Conservation (phyloP, 1,140 invertebrate species). For the Zeugodacus cucurbitae region DNA sequence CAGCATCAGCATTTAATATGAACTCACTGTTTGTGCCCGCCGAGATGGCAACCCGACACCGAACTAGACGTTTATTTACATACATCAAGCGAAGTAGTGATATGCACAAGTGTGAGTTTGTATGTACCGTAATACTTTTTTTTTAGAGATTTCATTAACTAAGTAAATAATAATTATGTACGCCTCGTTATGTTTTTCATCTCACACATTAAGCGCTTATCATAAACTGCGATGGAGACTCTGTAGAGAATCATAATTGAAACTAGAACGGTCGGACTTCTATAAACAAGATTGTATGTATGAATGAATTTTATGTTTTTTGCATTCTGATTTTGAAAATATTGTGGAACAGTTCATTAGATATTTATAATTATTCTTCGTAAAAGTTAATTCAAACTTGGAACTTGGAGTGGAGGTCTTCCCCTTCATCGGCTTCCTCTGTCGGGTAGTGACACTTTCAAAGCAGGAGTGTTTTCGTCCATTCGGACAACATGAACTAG, state of each 20-base stretch:
- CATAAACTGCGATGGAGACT: not conserved
- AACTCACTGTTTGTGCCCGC: not conserved
- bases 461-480: too few relatives aligned
- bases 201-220: not conserved
- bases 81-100: not conserved
- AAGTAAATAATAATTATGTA: not conserved
- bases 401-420: too few relatives aligned
- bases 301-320: too few relatives aligned
- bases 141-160: not conserved
- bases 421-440: too few relatives aligned
- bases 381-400: too few relatives aligned
- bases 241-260: not conserved
- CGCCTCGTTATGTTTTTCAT: not conserved
- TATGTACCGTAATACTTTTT: not conserved
- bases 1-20: not conserved
- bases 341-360: too few relatives aligned
- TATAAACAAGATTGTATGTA: too few relatives aligned
- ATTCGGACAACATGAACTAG: too few relatives aligned
- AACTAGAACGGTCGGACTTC: not conserved
- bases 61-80: not conserved
- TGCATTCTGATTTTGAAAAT: too few relatives aligned
- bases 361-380: too few relatives aligned
- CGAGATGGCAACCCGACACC: not conserved
- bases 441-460: too few relatives aligned
- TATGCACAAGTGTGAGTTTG: not conserved